Base-by-base conservation (phyloP, 1,140 invertebrate genomes). In the Brachionus manjavacas region DNA sequence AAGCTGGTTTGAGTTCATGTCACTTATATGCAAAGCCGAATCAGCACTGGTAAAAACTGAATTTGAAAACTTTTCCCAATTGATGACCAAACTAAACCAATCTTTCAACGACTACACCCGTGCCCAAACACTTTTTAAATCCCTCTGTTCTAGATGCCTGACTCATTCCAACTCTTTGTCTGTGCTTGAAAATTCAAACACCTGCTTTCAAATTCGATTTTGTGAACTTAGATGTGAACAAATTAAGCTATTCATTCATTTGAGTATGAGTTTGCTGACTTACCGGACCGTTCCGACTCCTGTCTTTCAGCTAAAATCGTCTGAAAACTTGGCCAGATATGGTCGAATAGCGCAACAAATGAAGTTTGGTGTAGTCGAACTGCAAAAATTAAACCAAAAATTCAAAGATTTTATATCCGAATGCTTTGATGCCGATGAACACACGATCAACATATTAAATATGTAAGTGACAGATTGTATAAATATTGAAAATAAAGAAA, bases 351-450 rank as follows among this genome's bases (percentile, higher is more conserved):
- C 79, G n/a, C 79, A 64, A 46, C 79, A 81, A 60, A 64, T 81
- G 79, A 81, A 81, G 25, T 68, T 39, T 20, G 43, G 16, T 23
- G 23, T 43, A 9, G n/a, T 12, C 28, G 79, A 81, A 81, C 31
- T 60, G 14, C 79, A 81, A 60, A 81, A 81, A 81, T 28, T 81
- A 4, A 81, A 43, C 66, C 79, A 64, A 68, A 81, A 81, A 68
- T 81, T 41, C 20, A 81, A 81, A 64, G 79, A 81, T 64, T 68
- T 81, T 23, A 81, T 64, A 14, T 64, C 64, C 11, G 79, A 81
- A 68, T 81, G 52, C 6, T 81, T 81, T 11, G 79, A 81, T 25
- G 79, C 79, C 2, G 79, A 81, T 28, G 64, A 81, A 35, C 79
- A 81, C 46, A 81, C 79, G 1, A 64, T 81, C 9, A 81, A 81